phyloP scores from a whole-genome alignment of 2,797 vertebrate genomes.

The Catostomus latipinnis region DNA sequence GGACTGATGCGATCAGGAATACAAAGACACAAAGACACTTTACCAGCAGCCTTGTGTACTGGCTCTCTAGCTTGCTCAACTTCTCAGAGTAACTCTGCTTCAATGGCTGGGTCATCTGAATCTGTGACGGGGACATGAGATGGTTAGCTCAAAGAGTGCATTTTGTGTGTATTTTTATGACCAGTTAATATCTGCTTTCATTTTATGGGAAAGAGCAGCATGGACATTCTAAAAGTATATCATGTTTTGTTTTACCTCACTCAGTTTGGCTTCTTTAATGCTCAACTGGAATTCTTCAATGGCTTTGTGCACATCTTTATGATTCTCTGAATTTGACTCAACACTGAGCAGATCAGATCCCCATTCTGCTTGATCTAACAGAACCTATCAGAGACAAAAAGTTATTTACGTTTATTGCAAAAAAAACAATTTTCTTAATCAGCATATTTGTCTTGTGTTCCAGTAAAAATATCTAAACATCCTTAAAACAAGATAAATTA shows the following conservation, averaged over 20 bases:
- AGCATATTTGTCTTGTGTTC: too few species aligned
- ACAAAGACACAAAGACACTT: conserved; percentile 57
- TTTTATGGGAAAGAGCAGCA: too few species aligned
- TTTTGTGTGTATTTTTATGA: too few species aligned
- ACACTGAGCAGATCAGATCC: conserved; percentile 96
- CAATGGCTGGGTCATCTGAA: conserved; percentile 89
- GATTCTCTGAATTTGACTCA: conserved; percentile 91
- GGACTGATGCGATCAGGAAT: background rate
- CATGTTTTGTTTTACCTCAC: conserved; percentile 80
- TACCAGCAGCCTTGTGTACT: conserved; percentile 92
- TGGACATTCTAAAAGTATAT: background rate
- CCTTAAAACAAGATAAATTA: background rate
- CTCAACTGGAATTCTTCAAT: conserved; percentile 98
- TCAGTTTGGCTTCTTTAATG: conserved; percentile 95
- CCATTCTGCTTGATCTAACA: conserved; percentile 92
- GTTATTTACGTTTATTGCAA: too few species aligned
- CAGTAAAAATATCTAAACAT: too few species aligned
- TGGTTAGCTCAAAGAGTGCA: too few species aligned
- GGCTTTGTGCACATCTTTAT: conserved; percentile 90
- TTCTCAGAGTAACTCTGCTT: conserved; percentile 90
- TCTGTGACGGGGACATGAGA: conserved; percentile 70
- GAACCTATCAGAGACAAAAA: conserved; percentile 76
- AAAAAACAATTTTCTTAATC: too few species aligned
- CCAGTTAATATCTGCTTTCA: too few species aligned
- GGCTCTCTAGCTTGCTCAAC: conserved; percentile 87